Evolutionary conservation across 2,888 invertebrate genomes (phyloP).

Genomic region (Pterobdella sp.): DNA sequence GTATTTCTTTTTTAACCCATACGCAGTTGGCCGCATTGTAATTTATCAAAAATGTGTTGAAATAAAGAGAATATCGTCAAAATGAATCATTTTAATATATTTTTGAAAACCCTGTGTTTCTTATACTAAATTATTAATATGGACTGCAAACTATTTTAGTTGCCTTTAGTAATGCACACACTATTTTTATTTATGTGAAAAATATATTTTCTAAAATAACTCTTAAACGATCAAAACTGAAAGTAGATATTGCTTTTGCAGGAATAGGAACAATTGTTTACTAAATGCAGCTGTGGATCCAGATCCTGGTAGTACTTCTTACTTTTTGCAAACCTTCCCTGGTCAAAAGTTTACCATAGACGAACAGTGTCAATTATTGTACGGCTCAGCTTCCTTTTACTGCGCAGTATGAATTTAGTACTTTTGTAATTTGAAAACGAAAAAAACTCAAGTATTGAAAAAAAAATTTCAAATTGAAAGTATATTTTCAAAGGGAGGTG

Average conservation of each 20-base stretch:
- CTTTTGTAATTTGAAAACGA: neutral
- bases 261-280: slow-evolving; percentile 26
- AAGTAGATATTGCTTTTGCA: slow-evolving; percentile 5
- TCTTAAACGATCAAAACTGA: neutral
- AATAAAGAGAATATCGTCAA: too few species aligned
- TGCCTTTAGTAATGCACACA: too few species aligned
- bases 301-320: neutral
- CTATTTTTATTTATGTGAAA: too few species aligned
- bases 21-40: too few species aligned
- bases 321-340: slow-evolving; percentile 35
- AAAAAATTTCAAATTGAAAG: neutral
- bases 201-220: too few species aligned
- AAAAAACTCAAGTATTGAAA: neutral
- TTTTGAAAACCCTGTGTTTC: too few species aligned
- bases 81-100: too few species aligned
- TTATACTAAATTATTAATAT: too few species aligned
- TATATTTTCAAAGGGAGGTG: slow-evolving; percentile 25
- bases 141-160: too few species aligned
- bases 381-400: slow-evolving; percentile 42
- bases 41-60: too few species aligned
- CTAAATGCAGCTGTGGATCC: slow-evolving; percentile 19
- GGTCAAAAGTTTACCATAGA: slow-evolving; percentile 43
- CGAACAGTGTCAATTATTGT: slow-evolving; percentile 42
- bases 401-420: slow-evolving; percentile 41
- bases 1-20: too few species aligned